A percentile compares a stretch with the other conserved stretches of the same genome.
phyloP scores from a whole-genome alignment of 2,888 invertebrate species.

The Papilio elwesi region DNA sequence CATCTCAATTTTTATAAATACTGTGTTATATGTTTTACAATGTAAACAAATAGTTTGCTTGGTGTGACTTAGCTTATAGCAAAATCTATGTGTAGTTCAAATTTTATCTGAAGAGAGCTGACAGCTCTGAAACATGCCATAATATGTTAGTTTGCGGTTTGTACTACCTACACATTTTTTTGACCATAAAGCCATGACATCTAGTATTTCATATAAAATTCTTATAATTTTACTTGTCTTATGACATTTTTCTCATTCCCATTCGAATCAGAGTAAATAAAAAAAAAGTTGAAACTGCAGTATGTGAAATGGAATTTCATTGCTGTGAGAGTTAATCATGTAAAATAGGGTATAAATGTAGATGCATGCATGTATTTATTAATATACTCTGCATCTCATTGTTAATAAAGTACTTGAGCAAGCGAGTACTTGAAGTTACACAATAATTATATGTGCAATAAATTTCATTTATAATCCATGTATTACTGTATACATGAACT shows the following conservation, averaged over 20 bases:
- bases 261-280: too few species aligned
- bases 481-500: not conserved
- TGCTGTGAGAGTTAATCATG: slow-evolving; percentile 2
- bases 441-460: not conserved
- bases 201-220: too few species aligned
- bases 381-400: not conserved
- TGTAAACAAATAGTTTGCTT: not conserved
- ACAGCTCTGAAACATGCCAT: not conserved
- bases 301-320: not conserved
- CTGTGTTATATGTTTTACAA: not conserved
- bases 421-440: slow-evolving; percentile 1
- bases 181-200: too few species aligned
- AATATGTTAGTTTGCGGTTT: not conserved
- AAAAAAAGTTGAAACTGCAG: too few species aligned
- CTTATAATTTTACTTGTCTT: too few species aligned
- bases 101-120: not conserved
- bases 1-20: not conserved
- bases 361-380: not conserved
- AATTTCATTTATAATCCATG: not conserved
- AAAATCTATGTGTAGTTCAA: not conserved
- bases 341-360: not conserved
- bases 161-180: not conserved
- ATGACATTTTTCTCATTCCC: too few species aligned
- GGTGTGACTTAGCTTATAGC: not conserved
- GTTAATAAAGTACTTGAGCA: slow-evolving; percentile 3